Evolutionary conservation across 1,140 invertebrate species (phyloP), one percentile per base, ranked within the genome.

Genomic region (Drosophila eugracilis): DNA sequence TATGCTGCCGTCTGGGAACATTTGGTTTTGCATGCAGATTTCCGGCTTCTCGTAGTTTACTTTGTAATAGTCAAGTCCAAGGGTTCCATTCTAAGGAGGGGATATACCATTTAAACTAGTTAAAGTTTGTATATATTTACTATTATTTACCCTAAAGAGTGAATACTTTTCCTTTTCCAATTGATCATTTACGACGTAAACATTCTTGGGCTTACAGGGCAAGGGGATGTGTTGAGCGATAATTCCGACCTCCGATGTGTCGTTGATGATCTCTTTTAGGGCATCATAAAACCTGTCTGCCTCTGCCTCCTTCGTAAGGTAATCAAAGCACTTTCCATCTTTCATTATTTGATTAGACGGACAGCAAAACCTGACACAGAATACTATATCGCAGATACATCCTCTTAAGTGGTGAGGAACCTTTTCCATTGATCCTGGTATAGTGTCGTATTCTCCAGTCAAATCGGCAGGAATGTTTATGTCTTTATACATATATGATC

Each of bases 361-460:
- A 32, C 89, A 89, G 44, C 88, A 90, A 21, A 83, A 72, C 2
- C 75, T 54, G 0, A 90, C 44, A 30, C 89, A 90, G 6, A 28
- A 19, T 15, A 22, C 62, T 0, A 78, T n/a, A 3, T 47, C 15
- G 21, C 89, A 90, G 5, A 63, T 70, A 65, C 88, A 90, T 19
- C 79, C 89, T 5, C 88, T 57, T 14, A 70, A 19, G 32, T 90
- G 88, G 1, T 3, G 44, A 2, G 19, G 2, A 12, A 72, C 79
- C 0, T 24, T 0, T n/a, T 48, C 17, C 15, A 3, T 47, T 6
- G 60, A 34, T 6, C 47, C 32, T 14, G 58, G 32, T 7, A 45
- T 44, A 17, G 57, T 78, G 37, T 88, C 53, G 30, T 88, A 90
- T 37, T 59, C 49, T 2, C 44, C 74, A n/a, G 65, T 75, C 12